Evolutionary conservation across 2,797 vertebrate species (phyloP), one percentile per base, ranked within the genome.

Genomic region (Chloroceryle amazona): DNA sequence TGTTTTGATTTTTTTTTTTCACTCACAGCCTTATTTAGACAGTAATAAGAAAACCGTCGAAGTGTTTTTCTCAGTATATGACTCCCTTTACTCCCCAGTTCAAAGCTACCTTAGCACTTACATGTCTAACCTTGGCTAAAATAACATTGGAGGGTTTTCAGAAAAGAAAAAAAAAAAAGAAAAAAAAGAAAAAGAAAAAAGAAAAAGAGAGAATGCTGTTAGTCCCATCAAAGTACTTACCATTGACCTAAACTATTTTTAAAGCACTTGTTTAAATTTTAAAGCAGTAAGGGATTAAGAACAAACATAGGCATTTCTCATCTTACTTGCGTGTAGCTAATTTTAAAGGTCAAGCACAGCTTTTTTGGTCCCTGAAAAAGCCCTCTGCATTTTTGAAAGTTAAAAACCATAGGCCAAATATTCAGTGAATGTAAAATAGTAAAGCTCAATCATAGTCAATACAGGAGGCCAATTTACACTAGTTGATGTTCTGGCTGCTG

Each of bases 211-310:
- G 55, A 91, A 85, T 20, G 37, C 47, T 73, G 31, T 92, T 94
- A 92, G 68, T 31, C 49, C 1, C 6, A 72, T 23, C 25, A 47
- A 91, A 78, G 49, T 41, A 35, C 52, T 92, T 90, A 95, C 71
- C 62, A 44, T 23, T 33, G n/a, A 39, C 33, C 55, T 82, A 81
- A 92, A 91, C 72, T 96, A 95, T 93, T 95, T 96, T 95, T 91
- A 94, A 95, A 94, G 47, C 41, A 58, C 60, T 96, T 96, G 94
- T 95, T 97, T 96, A 97, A 90, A 84, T 84, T 91, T 86, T 86
- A 93, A 91, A 95, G 61, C 76, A 57, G 60, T 60, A 90, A 82
- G 66, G 73, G 93, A 96, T 96, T 94, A 95, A 94, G 91, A 93
- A 70, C 62, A 90, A 96, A 84, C 75, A 47, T 46, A 81, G 66